These are phyloP conservation scores for Muntiacus reevesi DNA, from an alignment of 2,113 vertebrate genomes.

Conservation along the genomic window DNA sequence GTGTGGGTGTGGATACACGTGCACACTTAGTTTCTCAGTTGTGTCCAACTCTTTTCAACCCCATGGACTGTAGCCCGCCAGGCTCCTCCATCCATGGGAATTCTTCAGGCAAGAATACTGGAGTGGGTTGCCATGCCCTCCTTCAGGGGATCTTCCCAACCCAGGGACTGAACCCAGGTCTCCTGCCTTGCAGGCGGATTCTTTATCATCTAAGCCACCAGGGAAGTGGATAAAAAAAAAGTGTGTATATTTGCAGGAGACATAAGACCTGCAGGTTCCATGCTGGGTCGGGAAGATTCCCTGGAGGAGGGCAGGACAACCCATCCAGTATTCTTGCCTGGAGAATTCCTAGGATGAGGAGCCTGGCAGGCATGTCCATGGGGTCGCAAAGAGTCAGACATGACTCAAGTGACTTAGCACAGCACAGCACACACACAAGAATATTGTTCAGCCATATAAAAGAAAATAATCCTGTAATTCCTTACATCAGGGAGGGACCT, in stretches of 20 bases:
- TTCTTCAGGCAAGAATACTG: not conserved
- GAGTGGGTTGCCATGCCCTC: not conserved
- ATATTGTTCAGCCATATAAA: not conserved
- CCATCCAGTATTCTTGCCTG: not conserved
- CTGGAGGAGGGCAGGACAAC: not conserved
- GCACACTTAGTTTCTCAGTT: not conserved
- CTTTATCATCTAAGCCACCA: not conserved
- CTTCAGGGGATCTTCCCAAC: not conserved
- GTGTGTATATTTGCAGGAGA: not conserved
- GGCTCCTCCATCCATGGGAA: not conserved
- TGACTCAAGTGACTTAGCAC: not conserved
- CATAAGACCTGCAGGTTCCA: not conserved
- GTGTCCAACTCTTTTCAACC: not conserved
- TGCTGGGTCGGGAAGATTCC: not conserved
- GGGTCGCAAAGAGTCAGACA: not conserved
- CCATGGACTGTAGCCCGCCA: not conserved
- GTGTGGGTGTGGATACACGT: fast-evolving
- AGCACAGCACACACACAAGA: not conserved
- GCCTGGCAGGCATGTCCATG: not conserved
- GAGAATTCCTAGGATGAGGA: not conserved
- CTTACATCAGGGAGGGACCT: not conserved
- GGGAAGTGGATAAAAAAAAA: not conserved
- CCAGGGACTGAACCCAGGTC: not conserved
- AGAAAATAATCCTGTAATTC: not conserved
- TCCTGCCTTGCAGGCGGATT: fast-evolving